These are phyloP conservation scores for Pentalonia nigronervosa DNA, from an alignment of 1,140 invertebrate species.

Conservation along the genomic window DNA sequence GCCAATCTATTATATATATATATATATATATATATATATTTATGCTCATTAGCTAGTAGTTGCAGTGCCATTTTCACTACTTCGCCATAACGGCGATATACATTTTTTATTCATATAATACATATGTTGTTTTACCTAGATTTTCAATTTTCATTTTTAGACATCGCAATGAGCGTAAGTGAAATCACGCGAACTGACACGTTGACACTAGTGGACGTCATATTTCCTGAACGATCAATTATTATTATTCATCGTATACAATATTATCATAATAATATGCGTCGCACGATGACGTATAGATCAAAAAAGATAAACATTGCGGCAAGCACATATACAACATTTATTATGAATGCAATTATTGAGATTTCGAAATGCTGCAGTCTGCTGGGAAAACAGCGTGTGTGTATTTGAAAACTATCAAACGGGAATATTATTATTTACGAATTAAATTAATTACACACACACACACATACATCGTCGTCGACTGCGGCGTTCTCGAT, in stretches of 20 bases:
- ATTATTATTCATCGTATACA: background rate
- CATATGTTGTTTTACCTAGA: background rate
- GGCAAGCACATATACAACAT: too few relatives aligned
- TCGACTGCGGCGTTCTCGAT: background rate
- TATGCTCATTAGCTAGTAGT: too few relatives aligned
- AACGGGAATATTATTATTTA: background rate
- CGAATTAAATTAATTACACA: conserved; percentile 11
- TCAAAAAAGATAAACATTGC: too few relatives aligned
- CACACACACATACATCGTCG: background rate
- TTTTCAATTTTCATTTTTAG: background rate
- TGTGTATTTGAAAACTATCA: background rate
- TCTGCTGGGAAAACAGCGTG: background rate
- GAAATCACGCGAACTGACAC: background rate
- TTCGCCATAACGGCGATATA: background rate
- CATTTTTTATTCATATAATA: background rate
- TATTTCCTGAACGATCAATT: background rate
- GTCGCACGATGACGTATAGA: background rate
- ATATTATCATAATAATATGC: background rate
- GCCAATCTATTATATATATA: background rate
- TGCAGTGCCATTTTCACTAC: background rate
- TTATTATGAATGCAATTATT: background rate
- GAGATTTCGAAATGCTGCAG: background rate
- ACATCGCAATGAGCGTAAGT: background rate
- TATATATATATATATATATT: background rate
- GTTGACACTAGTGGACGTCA: background rate